These are phyloP conservation scores for Laspeyria flexula DNA, from an alignment of 2,888 invertebrate species.

Conservation along the genomic window DNA sequence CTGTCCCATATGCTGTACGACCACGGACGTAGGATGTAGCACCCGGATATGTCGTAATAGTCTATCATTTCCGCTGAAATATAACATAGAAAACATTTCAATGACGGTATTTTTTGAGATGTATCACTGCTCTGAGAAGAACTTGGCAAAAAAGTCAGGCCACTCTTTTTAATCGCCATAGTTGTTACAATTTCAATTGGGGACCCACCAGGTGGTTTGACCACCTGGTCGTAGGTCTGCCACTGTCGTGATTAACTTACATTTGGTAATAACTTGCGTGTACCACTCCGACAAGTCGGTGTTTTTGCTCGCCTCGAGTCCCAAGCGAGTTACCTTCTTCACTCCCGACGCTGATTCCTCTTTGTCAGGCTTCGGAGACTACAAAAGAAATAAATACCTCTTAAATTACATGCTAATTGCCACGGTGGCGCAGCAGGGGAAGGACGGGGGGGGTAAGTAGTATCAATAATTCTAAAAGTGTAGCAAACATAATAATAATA, in stretches of 20 bases:
- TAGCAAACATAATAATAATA: no score
- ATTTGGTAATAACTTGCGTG: constrained; percentile 92
- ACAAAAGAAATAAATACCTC: no score
- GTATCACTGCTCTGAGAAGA: no score
- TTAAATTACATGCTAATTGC: no score
- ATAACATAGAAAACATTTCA: not conserved
- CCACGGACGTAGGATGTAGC: constrained; percentile 99
- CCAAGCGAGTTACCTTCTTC: constrained; percentile 97
- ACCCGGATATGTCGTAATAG: constrained; percentile 99
- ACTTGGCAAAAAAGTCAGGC: no score
- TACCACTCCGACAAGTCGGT: constrained; percentile 99
- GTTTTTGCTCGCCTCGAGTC: constrained; percentile 96
- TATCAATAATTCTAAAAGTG: no score
- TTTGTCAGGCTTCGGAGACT: constrained; percentile 76
- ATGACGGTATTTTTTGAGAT: not conserved
- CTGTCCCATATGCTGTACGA: constrained; percentile 98
- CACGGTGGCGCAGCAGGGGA: no score
- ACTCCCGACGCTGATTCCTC: constrained; percentile 80
- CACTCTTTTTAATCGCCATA: no score
- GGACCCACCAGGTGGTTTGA: no score
- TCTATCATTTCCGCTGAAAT: constrained; percentile 96
- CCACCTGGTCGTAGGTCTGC: no score
- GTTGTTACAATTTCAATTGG: no score
- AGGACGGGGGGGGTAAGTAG: no score
- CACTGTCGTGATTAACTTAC: constrained; percentile 66